A percentile compares a stretch with the other conserved stretches of the same genome.
phyloP scores from a whole-genome alignment of 2,797 vertebrate genomes.

The Chelon labrosus region DNA sequence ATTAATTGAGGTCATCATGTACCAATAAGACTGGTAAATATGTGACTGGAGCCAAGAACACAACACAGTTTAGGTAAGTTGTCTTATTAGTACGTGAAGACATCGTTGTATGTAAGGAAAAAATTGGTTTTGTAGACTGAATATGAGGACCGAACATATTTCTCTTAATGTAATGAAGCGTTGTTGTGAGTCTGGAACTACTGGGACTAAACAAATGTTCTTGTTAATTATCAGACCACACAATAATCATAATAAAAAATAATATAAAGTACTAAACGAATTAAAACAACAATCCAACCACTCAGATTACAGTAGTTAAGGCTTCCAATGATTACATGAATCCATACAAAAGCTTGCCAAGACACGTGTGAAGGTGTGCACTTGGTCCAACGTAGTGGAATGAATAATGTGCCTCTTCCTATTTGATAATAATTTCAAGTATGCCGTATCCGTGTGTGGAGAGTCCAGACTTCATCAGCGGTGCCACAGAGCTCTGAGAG shows the following conservation, averaged over 20 bases:
- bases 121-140: not conserved
- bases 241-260: constrained; percentile 30
- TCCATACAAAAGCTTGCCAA: constrained; percentile 40
- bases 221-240: constrained; percentile 24
- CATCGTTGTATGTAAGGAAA: not conserved
- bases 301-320: constrained; percentile 72
- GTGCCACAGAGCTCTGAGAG: constrained; percentile 19
- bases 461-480: constrained; percentile 33
- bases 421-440: constrained; percentile 61
- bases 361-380: constrained; percentile 34
- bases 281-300: constrained; percentile 31
- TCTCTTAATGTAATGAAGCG: not conserved
- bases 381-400: constrained; percentile 54
- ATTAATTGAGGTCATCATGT: not conserved
- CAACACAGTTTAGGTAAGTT: not conserved
- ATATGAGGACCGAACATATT: not conserved
- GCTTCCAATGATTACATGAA: constrained; percentile 66
- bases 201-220: not conserved
- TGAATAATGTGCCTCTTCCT: constrained; percentile 50
- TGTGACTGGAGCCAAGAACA: not conserved
- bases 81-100: not conserved
- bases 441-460: constrained; percentile 15
- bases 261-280: constrained; percentile 44
- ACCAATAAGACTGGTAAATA: not conserved
- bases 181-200: not conserved